Evolutionary conservation across 2,113 vertebrate genomes (phyloP), one percentile per base, ranked within the genome.

Genomic region (Dicentrarchus labrax): DNA sequence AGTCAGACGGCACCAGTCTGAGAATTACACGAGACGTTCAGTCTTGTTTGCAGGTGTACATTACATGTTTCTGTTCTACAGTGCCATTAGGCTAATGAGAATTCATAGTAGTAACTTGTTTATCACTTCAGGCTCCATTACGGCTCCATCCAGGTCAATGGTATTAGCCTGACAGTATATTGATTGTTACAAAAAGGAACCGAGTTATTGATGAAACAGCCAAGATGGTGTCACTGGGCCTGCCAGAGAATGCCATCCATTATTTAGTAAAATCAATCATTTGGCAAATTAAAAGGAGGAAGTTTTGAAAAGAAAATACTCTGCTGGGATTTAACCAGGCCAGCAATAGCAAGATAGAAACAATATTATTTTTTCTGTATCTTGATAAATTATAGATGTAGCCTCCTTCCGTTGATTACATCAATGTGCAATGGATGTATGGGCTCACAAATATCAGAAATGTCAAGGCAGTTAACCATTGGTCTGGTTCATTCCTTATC

Each of bases 71-170:
- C 43, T 60, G 22, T 36, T 82, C 65, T 43, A 8, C 19, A 8
- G 39, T 75, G 47, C 67, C 68, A 89, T 89, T 89, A 86, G 65
- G 39, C 56, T 86, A 84, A 91, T 83, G 81, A 83, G 79, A 89
- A 66, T 82, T 88, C 76, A 90, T 41, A 64, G 56, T 7, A 41
- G 56, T 82, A 81, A 8, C 71, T 75, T 80, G 69, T 91, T 81
- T 62, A 83, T 86, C 47, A 73, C 84, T 47, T 50, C 73, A 60
- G 74, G 68, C 61, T 79, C 71, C 39, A 65, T 74, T 84, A 73
- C 47, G 53, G 56, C 45, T 72, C 71, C 68, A 50, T 59, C 60
- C 6, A 0, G 65, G 68, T 87, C 78, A 83, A 57, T 73, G 50
- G 59, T 53, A 72, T 82, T 57, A 82, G 64, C 82, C 45, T 53